Evolutionary conservation across 2,888 invertebrate species (phyloP).

Genomic region (Asteroscopus sphinx): DNA sequence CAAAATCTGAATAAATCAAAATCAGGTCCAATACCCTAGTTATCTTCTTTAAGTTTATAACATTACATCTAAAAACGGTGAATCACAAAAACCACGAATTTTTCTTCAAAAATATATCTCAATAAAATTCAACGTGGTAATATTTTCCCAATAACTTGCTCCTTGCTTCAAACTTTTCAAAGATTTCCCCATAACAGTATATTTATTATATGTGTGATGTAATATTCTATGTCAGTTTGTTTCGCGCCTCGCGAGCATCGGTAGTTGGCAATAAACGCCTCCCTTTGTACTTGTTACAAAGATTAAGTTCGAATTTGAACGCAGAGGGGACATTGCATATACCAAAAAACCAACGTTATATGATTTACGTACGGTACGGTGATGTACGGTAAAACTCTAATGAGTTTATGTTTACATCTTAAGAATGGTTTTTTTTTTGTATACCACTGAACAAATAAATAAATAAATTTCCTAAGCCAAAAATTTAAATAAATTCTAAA

Average conservation of each 20-base stretch:
- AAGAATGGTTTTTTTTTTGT: no score
- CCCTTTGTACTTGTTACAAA: slow-evolving; percentile 56
- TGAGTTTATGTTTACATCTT: no score
- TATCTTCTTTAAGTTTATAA: no score
- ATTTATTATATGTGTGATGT: slow-evolving; percentile 49
- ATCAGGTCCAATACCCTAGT: no score
- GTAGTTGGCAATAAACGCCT: slow-evolving; percentile 65
- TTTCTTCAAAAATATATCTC: neutral
- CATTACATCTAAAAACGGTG: no score
- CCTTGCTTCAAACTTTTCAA: slow-evolving; percentile 35
- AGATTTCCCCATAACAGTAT: slow-evolving; percentile 39
- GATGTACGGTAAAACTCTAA: no score
- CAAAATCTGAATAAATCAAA: no score
- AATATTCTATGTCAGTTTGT: slow-evolving; percentile 58
- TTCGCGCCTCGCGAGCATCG: slow-evolving; percentile 61
- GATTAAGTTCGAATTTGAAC: slow-evolving; percentile 36
- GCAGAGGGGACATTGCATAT: slow-evolving; percentile 23
- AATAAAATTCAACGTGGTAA: slow-evolving; percentile 2
- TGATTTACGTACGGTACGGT: no score
- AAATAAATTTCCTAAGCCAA: no score
- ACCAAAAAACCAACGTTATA: no score
- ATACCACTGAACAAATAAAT: no score
- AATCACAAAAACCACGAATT: neutral
- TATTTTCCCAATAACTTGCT: slow-evolving; percentile 23
- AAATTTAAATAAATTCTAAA: no score